phyloP scores from a whole-genome alignment of 2,888 invertebrate species.

The Hoplodrina blanda region DNA sequence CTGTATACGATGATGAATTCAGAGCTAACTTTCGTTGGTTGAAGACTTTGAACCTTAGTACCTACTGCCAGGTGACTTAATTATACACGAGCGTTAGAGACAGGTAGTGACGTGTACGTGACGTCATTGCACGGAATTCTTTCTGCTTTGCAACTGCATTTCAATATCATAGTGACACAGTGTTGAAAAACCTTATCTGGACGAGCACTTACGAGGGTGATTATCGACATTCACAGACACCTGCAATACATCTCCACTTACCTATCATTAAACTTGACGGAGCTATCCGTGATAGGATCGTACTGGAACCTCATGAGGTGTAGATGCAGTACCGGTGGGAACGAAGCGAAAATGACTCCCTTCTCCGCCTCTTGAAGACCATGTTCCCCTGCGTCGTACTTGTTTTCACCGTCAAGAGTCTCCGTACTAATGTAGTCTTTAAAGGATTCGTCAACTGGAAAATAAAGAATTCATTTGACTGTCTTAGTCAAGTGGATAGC shows the following conservation, averaged over 20 bases:
- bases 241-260: constrained; percentile 68
- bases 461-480: constrained; percentile 9
- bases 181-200: no score
- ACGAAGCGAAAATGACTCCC: constrained; percentile 98
- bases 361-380: constrained; percentile 99
- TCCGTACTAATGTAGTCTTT: constrained; percentile 99
- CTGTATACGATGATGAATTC: no score
- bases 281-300: constrained; percentile 98
- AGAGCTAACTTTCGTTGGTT: no score
- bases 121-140: no score
- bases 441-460: constrained; percentile 97
- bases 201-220: no score
- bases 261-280: constrained; percentile 98
- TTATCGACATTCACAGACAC: not conserved
- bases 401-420: constrained; percentile 99
- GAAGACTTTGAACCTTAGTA: no score
- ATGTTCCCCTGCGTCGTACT: constrained; percentile 99
- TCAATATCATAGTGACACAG: no score
- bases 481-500: not conserved
- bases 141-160: no score
- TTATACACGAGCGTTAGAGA: no score
- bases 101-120: no score
- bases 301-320: constrained; percentile 99
- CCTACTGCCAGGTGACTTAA: no score
- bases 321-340: constrained; percentile 99